A percentile compares a stretch with the other conserved stretches of the same genome.
phyloP scores from a whole-genome alignment of 2,888 invertebrate species.

The Coelopa pilipes region DNA sequence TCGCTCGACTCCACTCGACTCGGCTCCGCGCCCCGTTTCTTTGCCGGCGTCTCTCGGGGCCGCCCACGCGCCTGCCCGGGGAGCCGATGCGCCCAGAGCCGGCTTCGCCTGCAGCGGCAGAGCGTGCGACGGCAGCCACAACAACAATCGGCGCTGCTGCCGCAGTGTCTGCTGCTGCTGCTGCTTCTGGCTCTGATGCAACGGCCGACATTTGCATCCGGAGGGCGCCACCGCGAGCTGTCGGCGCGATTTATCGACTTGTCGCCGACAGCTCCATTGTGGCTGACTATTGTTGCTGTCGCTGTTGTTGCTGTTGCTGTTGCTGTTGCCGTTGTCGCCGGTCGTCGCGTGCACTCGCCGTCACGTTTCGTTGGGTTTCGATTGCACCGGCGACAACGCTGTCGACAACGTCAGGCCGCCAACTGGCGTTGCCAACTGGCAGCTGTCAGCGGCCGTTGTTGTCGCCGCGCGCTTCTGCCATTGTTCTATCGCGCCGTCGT shows the following conservation, averaged over 20 bases:
- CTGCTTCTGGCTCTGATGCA: constrained; percentile 4
- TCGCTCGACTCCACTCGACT: no score
- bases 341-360: neutral
- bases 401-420: neutral
- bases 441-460: constrained; percentile 21
- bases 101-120: no score
- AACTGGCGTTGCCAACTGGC: constrained; percentile 23
- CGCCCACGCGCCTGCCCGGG: no score
- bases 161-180: neutral
- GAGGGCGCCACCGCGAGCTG: constrained; percentile 16
- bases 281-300: neutral
- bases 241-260: neutral
- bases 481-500: neutral
- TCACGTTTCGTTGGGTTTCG: constrained; percentile 14
- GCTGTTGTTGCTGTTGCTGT: neutral
- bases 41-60: no score
- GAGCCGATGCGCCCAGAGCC: no score
- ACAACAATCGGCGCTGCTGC: neutral
- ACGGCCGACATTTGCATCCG: constrained; percentile 13
- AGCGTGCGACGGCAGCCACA: neutral
- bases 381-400: constrained; percentile 11
- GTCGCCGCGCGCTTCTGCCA: neutral
- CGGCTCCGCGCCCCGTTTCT: no score
- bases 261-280: neutral
- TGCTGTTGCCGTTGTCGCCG: neutral